These are phyloP conservation scores for Microchrysa polita DNA, from an alignment of 2,888 invertebrate species.

Conservation along the genomic window DNA sequence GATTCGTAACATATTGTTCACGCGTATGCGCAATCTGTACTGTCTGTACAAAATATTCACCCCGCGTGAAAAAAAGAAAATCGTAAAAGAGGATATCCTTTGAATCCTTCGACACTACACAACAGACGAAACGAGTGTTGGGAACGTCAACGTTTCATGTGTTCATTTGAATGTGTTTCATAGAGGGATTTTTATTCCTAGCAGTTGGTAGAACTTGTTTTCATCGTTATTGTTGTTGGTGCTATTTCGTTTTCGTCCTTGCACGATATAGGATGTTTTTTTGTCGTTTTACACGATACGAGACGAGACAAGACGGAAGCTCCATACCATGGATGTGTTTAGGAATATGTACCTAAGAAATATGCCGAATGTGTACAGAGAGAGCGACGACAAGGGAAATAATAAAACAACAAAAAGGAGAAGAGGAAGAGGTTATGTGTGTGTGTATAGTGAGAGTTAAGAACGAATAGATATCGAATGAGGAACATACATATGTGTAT, in stretches of 20 bases:
- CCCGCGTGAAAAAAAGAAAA: too few species aligned
- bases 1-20: not conserved
- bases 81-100: not conserved
- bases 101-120: not conserved
- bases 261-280: too few species aligned
- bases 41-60: not conserved
- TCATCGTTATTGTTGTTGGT: not conserved
- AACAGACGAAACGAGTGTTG: too few species aligned
- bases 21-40: not conserved
- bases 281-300: too few species aligned
- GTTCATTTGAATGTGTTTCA: slow-evolving; percentile 29
- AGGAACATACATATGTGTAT: not conserved
- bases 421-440: not conserved
- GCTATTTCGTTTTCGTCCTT: too few species aligned
- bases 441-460: not conserved
- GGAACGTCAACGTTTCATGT: not conserved
- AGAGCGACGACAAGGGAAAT: not conserved
- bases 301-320: too few species aligned
- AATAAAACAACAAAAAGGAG: not conserved
- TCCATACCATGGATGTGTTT: too few species aligned
- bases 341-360: too few species aligned
- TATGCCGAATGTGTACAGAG: too few species aligned
- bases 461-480: not conserved
- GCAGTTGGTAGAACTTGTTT: slow-evolving; percentile 37
- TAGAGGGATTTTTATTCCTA: slow-evolving; percentile 36